These are phyloP conservation scores for Meta bourneti DNA, from an alignment of 2,888 invertebrate genomes.

Conservation along the genomic window DNA sequence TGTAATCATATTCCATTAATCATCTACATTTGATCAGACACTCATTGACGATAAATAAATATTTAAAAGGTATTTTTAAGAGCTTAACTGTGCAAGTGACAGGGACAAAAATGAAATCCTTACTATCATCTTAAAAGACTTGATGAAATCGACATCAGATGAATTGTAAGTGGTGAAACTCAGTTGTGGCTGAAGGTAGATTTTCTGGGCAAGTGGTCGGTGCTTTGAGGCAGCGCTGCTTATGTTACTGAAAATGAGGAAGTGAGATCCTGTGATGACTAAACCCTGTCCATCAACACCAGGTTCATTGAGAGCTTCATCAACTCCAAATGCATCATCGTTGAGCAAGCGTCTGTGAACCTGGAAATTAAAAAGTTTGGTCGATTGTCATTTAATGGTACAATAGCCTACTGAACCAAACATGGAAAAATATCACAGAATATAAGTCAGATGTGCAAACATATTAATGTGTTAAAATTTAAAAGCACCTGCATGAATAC, in stretches of 20 bases:
- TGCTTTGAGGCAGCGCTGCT: slow-evolving; percentile 52
- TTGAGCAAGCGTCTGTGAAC: slow-evolving; percentile 90
- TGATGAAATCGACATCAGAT: slow-evolving; percentile 40
- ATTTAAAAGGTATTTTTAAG: too few relatives aligned
- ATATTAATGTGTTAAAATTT: not conserved
- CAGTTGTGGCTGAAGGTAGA: slow-evolving; percentile 75
- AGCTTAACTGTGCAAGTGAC: too few relatives aligned
- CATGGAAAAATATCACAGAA: not conserved
- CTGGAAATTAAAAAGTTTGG: slow-evolving; percentile 80
- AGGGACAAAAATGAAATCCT: not conserved
- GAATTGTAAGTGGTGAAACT: slow-evolving; percentile 68
- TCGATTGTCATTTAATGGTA: not conserved
- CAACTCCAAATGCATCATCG: slow-evolving; percentile 97
- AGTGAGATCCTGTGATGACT: slow-evolving; percentile 87
- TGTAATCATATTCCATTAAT: too few relatives aligned
- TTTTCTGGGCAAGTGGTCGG: slow-evolving; percentile 64
- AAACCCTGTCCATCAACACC: slow-evolving; percentile 85
- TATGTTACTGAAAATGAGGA: slow-evolving; percentile 81
- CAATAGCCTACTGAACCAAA: not conserved
- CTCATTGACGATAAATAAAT: too few relatives aligned
- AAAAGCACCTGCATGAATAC: not conserved
- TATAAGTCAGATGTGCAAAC: not conserved
- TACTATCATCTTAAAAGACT: slow-evolving; percentile 56
- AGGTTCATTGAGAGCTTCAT: slow-evolving; percentile 92
- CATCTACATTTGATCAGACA: too few relatives aligned